Base-by-base conservation (phyloP, 2,113 vertebrate genomes). In the Danionella cerebrum region DNA sequence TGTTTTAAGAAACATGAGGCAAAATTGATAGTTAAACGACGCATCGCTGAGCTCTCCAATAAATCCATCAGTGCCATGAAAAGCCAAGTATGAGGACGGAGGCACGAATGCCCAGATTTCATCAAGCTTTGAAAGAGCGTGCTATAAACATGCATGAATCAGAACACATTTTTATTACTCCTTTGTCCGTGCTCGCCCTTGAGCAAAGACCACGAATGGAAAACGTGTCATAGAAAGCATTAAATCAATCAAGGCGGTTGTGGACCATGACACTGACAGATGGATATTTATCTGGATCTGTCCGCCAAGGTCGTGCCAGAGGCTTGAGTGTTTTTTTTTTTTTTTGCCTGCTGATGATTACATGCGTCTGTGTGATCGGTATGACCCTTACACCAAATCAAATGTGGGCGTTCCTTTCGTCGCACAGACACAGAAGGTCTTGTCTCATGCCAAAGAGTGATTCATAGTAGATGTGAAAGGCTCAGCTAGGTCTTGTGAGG, bases 221-320 rank as follows among this genome's bases (percentile, higher is more conserved):
- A 33, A 22, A 35, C 27, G 27, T 55, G 51, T 67, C 51, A 55
- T 44, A 54, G 53, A 36, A 68, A 45, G 27, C 53, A 16, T 47
- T 35, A 69, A 69, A 58, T 69, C 53, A 55, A 68, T 68, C 53
- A 59, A 19, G 41, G 27, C 21, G n/a, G 9, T 44, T 33, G 41
- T 38, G 53, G 41, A 47, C 66, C 54, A 25, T 69, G 18, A 36
- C 29, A 36, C 47, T 57, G 53, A 41, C 14, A 47, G 62, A 51
- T 58, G 42, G n/a, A 66, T 21, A 12, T 71, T 29, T 27, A 52
- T 38, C 51, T 54, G 39, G 19, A 38, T 35, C 54, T 39, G 39
- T 45, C 44, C 10, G 25, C 18, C 67, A 60, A 59, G 54, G 54
- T 69, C 54, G 58, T 2, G 5, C 39, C 25, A 67, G n/a, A 38